Percentiles rank a stretch among this genome's conserved stretches.
Conservation (phyloP, 53 echinoderm and acorn worm species). For the Stichopus horrens region DNA sequence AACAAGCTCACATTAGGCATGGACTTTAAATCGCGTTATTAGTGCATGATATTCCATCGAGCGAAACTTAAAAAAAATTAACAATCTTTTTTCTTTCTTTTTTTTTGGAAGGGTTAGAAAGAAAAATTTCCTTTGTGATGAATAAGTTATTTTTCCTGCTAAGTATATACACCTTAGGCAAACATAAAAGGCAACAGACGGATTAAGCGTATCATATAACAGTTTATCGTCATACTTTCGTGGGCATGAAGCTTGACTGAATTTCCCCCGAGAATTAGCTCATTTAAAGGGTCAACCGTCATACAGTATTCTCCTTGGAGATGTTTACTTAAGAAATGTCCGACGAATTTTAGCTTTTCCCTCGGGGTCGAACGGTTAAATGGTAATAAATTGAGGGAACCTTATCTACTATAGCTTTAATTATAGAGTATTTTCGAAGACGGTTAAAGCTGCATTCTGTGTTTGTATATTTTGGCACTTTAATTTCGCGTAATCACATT, state of each 20-base stretch:
- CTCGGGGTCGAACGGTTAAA: constrained; percentile 1
- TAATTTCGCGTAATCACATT: too few species aligned
- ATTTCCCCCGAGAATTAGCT: constrained; percentile 27
- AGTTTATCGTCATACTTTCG: neutral
- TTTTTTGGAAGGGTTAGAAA: too few species aligned
- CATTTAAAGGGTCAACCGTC: constrained; percentile 10
- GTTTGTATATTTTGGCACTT: too few species aligned
- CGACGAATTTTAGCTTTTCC: neutral
- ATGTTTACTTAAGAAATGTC: constrained; percentile 12
- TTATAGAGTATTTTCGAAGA: neutral
- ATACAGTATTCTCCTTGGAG: neutral
- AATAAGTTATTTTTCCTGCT: too few species aligned
- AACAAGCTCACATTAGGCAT: too few species aligned
- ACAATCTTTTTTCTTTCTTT: too few species aligned
- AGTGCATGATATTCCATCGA: too few species aligned
- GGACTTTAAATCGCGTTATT: too few species aligned
- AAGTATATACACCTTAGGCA: too few species aligned
- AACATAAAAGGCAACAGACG: too few species aligned
- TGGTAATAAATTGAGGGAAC: constrained; percentile 34
- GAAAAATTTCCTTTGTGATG: too few species aligned
- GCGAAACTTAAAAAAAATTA: too few species aligned
- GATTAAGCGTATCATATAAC: neutral
- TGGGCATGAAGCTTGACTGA: constrained; percentile 12
- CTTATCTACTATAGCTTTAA: neutral
- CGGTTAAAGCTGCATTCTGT: neutral